Evolutionary conservation across 1,140 invertebrate genomes (phyloP), one percentile per base, ranked within the genome.

Genomic region (Aphelinus certus): DNA sequence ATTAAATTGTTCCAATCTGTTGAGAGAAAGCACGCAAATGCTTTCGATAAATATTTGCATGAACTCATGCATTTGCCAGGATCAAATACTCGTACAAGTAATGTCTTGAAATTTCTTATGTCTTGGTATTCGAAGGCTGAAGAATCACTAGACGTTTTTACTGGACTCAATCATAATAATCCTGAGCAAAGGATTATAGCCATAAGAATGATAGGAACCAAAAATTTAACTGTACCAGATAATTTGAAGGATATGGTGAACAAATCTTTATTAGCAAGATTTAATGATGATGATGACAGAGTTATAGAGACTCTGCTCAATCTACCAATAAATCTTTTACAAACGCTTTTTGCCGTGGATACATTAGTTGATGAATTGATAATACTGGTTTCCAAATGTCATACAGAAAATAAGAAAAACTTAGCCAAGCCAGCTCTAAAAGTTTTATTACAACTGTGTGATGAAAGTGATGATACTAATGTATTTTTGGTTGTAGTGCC

Each of bases 161-260:
- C 92, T 80, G 92, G 92, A 64, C 82, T 95, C 1, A 92, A 92
- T 78, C 92, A 94, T 81, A 84, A 89, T 4, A 92, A 89, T 81
- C 78, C 91, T 0, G 84, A 90, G 67, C 88, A 92, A 62, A 86
- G 94, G 76, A 84, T 91, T 1, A 83, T 90, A 76, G 93, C 92
- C 0, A 86, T 94, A 3, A 48, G 83, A 45, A 76, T 77, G 7
- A 68, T 88, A 0, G 81, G 81, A 0, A 72, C 80, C 26, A 62
- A 82, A 0, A 60, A 80, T 2, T 53, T 83, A 0, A 66, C 71
- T 10, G 76, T 87, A 1, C 81, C 81, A 4, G 81, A 85, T 9
- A 81, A 71, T 51, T 81, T 87, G 26, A 78, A 76, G 3, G 78
- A 79, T 0, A 81, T 83, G 61, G 71, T 88, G 45, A 80, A 81